These are phyloP conservation scores for Egretta garzetta DNA, from an alignment of 2,113 vertebrate species.

Conservation along the genomic window DNA sequence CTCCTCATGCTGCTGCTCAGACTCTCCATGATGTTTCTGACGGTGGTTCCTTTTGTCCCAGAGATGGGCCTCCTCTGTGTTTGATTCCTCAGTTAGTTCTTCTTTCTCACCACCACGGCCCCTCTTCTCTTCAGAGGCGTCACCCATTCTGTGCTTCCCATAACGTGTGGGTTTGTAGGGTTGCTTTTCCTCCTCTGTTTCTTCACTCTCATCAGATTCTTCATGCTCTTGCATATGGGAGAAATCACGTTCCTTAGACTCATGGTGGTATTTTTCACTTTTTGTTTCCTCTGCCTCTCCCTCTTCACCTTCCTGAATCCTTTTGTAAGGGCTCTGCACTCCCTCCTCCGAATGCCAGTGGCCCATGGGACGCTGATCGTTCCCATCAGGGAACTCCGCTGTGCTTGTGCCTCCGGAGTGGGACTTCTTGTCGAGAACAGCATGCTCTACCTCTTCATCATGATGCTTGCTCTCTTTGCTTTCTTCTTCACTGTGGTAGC, in stretches of 20 bases:
- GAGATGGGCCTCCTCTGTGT: background rate
- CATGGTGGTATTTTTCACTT: conserved; percentile 23
- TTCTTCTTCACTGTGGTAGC: conserved; percentile 17
- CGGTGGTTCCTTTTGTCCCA: conserved; percentile 47
- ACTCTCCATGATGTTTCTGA: background rate
- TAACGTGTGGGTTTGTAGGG: conserved; percentile 8
- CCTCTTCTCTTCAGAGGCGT: conserved; percentile 49
- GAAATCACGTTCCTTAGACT: background rate
- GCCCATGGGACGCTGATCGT: background rate
- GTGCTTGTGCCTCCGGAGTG: background rate
- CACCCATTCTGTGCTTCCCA: conserved; percentile 22
- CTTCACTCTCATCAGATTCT: conserved; percentile 67
- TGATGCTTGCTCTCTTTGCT: conserved; percentile 23
- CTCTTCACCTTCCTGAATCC: conserved; percentile 14
- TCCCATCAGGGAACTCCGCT: background rate
- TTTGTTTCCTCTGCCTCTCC: conserved; percentile 25
- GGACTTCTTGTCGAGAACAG: conserved; percentile 38
- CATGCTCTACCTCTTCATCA: background rate
- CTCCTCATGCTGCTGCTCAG: conserved; percentile 48
- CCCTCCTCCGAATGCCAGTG: conserved; percentile 30
- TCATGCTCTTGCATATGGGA: conserved; percentile 36
- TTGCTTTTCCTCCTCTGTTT: conserved; percentile 58
- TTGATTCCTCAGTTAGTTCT: background rate
- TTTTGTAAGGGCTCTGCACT: conserved; percentile 53
- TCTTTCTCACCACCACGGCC: background rate